Evolutionary conservation across 2,113 vertebrate genomes (phyloP).

Genomic region (Saccopteryx leptura): DNA sequence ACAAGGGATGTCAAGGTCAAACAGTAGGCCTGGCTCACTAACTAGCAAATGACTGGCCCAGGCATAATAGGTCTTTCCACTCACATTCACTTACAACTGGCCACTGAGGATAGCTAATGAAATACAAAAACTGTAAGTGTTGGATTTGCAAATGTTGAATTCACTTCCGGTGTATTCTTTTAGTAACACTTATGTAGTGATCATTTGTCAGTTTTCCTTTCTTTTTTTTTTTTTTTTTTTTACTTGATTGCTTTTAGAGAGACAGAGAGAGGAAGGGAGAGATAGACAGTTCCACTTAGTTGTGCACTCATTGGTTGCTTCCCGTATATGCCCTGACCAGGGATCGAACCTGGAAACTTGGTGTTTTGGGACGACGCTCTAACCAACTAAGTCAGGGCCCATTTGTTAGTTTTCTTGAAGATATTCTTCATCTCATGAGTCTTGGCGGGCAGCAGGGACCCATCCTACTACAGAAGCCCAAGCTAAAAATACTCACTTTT

Average conservation of each 20-base stretch:
- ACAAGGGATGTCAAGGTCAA: not conserved
- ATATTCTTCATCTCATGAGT: not conserved
- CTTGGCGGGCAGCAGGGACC: not conserved
- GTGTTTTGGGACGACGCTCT: no score
- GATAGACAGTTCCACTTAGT: no score
- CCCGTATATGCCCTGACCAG: no score
- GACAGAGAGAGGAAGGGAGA: no score
- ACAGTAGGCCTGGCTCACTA: not conserved
- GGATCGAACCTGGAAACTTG: no score
- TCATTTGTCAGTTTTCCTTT: not conserved
- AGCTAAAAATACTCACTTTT: not conserved
- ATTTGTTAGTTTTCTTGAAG: slow-evolving; percentile 2
- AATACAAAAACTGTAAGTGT: not conserved
- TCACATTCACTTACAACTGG: not conserved
- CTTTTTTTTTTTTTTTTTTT: no score
- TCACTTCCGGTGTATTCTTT: not conserved
- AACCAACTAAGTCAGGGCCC: no score
- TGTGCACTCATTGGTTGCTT: no score
- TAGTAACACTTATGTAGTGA: not conserved
- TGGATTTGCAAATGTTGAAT: not conserved
- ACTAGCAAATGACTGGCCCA: not conserved
- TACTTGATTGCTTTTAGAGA: no score
- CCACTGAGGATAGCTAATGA: not conserved
- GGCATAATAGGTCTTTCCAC: not conserved
- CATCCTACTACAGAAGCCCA: not conserved